Evolutionary conservation across 1,140 invertebrate species (phyloP), one percentile per base, ranked within the genome.

Genomic region (Drosophila pseudoobscura): DNA sequence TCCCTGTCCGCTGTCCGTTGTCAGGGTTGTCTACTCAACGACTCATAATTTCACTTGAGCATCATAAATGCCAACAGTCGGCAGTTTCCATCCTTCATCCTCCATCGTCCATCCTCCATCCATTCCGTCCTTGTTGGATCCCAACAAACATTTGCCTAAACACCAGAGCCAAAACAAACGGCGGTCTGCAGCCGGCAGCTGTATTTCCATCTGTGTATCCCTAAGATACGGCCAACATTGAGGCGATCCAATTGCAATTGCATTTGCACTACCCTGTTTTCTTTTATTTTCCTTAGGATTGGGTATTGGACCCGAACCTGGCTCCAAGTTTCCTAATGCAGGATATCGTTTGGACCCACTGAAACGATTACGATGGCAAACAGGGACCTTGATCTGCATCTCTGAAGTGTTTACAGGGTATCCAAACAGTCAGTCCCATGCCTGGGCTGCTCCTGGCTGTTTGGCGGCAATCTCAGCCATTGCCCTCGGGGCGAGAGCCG

Each of bases 31-130:
- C 72, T 66, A 52, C 72, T 62, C 73, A 75, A 61, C 61, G 68
- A 55, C 65, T 82, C 84, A 89, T 88, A 88, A 88, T 79, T 88
- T 88, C 63, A 73, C 78, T 83, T 74, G 54, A 71, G 50, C 57
- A 66, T 39, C 59, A 56, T 74, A 74, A 74, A 63, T 74, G 57
- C 56, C 69, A 71, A 35, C 68, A 70, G 68, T 71, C 68, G 68
- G 68, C 68, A 71, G 55, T 71, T 71, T 41, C 43, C 26, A 43
- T 52, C 66, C 35, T 52, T 17, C 7, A 26, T 52, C 66, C 35
- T 52, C n/a, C 7, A 26, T 26, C 24, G 5, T 26, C 5, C 24
- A 26, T 20, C 44, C 55, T 39, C 15, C n/a, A 24, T 13, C 58
- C 39, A 31, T 20, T 20, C 20, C 20, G 1, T 20, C 39, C 59